Conservation (phyloP, 2,113 vertebrate genomes). For the Mellivora capensis region DNA sequence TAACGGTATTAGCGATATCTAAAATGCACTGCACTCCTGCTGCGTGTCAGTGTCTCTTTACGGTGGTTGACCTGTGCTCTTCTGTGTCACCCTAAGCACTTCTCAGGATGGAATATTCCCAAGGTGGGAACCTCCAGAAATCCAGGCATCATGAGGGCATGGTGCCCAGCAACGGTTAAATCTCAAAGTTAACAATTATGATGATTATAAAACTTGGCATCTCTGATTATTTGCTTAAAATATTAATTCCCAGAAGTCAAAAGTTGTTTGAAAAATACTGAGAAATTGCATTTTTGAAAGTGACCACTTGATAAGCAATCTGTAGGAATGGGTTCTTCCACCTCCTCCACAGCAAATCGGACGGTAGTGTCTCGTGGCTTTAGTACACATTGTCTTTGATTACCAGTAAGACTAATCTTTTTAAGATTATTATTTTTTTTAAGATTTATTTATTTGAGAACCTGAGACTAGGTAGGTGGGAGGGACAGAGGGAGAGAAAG, state of each 20-base stretch:
- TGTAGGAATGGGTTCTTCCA: not conserved
- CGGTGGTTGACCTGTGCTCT: rapidly evolving
- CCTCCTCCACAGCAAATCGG: rapidly evolving
- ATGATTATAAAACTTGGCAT: no score
- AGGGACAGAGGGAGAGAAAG: not conserved
- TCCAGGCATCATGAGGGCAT: rapidly evolving
- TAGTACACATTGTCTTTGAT: not conserved
- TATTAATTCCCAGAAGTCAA: not conserved
- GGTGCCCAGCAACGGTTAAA: not conserved
- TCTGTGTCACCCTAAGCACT: rapidly evolving
- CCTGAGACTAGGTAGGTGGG: no score
- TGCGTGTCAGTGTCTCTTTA: not conserved
- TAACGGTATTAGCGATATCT: rapidly evolving
- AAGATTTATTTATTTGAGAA: not conserved
- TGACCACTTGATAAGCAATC: rapidly evolving
- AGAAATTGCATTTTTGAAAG: not conserved
- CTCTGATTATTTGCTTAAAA: not conserved
- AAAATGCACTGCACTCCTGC: not conserved
- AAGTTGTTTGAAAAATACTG: not conserved
- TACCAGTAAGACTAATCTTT: not conserved
- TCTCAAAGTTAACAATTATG: not conserved
- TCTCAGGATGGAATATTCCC: rapidly evolving
- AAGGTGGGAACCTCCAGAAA: rapidly evolving
- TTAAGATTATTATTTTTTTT: no score
- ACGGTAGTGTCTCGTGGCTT: no score